A percentile compares a stretch with the other conserved stretches of the same genome.
These are phyloP conservation scores for Neomonachus schauinslandi DNA, from an alignment of 2,113 vertebrate genomes.

Conservation along the genomic window DNA sequence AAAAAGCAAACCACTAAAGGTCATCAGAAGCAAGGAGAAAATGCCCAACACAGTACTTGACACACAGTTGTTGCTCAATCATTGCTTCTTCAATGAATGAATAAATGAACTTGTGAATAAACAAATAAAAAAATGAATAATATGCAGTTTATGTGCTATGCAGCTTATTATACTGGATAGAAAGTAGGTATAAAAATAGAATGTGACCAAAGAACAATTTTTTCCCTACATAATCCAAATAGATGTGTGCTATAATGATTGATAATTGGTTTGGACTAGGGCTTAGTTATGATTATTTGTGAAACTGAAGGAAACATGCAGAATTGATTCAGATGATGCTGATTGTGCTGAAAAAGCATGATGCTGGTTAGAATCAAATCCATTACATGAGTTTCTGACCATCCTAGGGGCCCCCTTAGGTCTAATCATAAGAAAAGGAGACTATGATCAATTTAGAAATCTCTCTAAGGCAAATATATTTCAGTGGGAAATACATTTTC, in stretches of 20 bases:
- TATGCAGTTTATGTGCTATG: neutral
- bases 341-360: slow-evolving; percentile 38
- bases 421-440: slow-evolving; percentile 74
- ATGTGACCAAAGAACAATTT: neutral
- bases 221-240: neutral
- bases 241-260: neutral
- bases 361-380: slow-evolving; percentile 12
- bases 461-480: slow-evolving; percentile 80
- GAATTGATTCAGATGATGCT: slow-evolving; percentile 61
- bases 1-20: neutral
- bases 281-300: slow-evolving; percentile 51
- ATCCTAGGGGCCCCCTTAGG: slow-evolving; percentile 33
- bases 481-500: slow-evolving; percentile 82
- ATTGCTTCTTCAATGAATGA: neutral
- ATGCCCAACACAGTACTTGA: neutral
- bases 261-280: slow-evolving; percentile 12
- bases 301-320: neutral
- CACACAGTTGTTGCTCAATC: neutral
- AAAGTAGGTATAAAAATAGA: slow-evolving; percentile 16
- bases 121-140: neutral
- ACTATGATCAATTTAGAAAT: slow-evolving; percentile 79
- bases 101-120: neutral
- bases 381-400: neutral
- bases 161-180: neutral
- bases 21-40: neutral